Percentiles rank a stretch among this genome's conserved stretches.
Evolutionary conservation across 2,888 invertebrate genomes (phyloP).

Genomic region (Hyposoter dolosus): DNA sequence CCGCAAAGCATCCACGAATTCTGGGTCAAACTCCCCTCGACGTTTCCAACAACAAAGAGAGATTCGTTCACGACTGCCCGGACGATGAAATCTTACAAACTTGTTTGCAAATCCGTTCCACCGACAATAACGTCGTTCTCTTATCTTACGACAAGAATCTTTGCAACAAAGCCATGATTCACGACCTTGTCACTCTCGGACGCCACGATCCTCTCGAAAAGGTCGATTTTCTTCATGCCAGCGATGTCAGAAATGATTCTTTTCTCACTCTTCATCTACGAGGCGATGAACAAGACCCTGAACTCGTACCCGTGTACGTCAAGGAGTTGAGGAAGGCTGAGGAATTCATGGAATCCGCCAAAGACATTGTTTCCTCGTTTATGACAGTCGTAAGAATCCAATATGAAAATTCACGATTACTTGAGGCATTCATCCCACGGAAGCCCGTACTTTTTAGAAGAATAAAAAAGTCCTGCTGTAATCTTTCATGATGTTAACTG

Average conservation of each 20-base stretch:
- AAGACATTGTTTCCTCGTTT: conserved; percentile 75
- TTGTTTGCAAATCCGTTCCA: conserved; percentile 82
- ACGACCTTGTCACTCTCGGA: conserved; percentile 78
- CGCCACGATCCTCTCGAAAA: conserved; percentile 79
- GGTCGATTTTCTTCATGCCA: conserved; percentile 76
- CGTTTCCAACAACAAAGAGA: conserved; percentile 75
- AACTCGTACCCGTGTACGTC: conserved; percentile 58
- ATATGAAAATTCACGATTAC: not conserved
- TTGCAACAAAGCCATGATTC: conserved; percentile 83
- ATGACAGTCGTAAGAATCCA: conserved; percentile 74
- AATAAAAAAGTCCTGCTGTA: too few species aligned
- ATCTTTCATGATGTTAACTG: too few species aligned
- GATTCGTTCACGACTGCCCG: conserved; percentile 80
- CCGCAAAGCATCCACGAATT: conserved; percentile 79
- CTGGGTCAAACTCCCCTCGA: conserved; percentile 81
- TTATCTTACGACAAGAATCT: conserved; percentile 84
- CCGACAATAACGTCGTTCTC: conserved; percentile 79
- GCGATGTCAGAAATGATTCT: conserved; percentile 66
- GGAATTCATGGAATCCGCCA: conserved; percentile 76
- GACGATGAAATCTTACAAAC: conserved; percentile 85
- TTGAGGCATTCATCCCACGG: too few species aligned
- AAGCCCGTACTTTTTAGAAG: too few species aligned
- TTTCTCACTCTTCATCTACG: conserved; percentile 58
- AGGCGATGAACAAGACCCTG: conserved; percentile 54
- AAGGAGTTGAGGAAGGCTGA: conserved; percentile 74